These are phyloP conservation scores for Cistogaster globosa DNA, from an alignment of 2,888 invertebrate species.

Conservation along the genomic window DNA sequence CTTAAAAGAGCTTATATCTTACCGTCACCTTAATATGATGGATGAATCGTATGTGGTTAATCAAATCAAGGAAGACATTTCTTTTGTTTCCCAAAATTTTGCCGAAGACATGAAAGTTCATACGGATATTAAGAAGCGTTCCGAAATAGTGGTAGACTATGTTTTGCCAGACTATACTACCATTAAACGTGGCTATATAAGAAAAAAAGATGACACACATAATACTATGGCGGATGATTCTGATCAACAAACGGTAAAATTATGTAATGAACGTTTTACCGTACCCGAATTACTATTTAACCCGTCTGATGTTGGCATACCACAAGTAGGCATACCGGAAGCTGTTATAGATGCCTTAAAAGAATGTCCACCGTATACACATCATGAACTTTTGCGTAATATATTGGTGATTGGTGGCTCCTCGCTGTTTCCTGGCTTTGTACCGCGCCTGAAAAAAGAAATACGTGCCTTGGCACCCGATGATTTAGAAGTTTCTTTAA, in stretches of 20 bases:
- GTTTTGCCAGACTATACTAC: conserved; percentile 98
- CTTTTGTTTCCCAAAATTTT: conserved; percentile 95
- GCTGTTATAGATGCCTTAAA: conserved; percentile 91
- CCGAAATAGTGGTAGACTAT: conserved; percentile 93
- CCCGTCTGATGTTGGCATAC: conserved; percentile 96
- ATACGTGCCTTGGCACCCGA: conserved; percentile 90
- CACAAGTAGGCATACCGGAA: conserved; percentile 95
- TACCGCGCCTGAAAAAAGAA: conserved; percentile 90
- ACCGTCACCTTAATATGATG: conserved; percentile 98
- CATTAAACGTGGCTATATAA: conserved; percentile 89
- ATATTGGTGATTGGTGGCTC: conserved; percentile 94
- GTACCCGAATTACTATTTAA: conserved; percentile 97
- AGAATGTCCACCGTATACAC: conserved; percentile 88
- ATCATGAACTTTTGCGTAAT: conserved; percentile 90
- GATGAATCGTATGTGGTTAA: conserved; percentile 99
- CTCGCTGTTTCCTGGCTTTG: conserved; percentile 91
- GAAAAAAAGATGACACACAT: conserved; percentile 73
- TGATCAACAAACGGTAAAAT: conserved; percentile 90
- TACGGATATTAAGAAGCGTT: conserved; percentile 85
- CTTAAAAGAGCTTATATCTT: conserved; percentile 98
- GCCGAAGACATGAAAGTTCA: conserved; percentile 90
- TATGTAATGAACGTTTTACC: conserved; percentile 97
- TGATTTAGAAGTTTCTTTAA: conserved; percentile 90
- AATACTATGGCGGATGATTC: conserved; percentile 69
- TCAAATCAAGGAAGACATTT: conserved; percentile 98